Evolutionary conservation across 2,113 vertebrate species (phyloP), one percentile per base, ranked within the genome.

Genomic region (Dicentrarchus labrax): DNA sequence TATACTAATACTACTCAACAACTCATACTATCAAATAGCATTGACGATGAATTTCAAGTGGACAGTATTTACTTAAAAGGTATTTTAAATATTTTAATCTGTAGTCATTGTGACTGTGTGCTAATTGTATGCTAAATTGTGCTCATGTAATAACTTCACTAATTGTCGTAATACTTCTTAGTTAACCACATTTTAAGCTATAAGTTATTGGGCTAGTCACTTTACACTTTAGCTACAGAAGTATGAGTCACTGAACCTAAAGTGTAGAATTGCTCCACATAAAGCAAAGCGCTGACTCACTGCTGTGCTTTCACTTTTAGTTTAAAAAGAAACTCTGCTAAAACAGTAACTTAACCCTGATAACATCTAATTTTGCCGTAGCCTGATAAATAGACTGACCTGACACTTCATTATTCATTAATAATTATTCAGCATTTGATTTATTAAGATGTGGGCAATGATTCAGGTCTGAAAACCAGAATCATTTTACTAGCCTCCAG

Each of bases 261-360:
- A 78, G 39, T 80, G 51, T 68, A 76, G 51, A 56, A 70, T 69
- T 72, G 8, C 60, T 72, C 22, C 45, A 72, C 50, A 78, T 80
- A 73, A 48, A 54, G 36, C 51, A 78, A 87, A 76, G 38, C 36
- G 47, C 48, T 89, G 76, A 90, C 78, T 90, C 79, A 80, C 30
- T 45, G 50, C 48, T 80, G 47, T 48, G 41, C 53, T 74, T 50
- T 47, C n/a, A 76, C 57, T 80, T 82, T 64, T 65, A 59, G 8
- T 48, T 57, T 48, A 70, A 76, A 36, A 66, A 73, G 50, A 80
- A 78, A 41, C 45, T 53, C 51, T 60, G 24, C 24, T 67, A 41
- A 7, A 59, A 60, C 12, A 60, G 57, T 6, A 61, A 69, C 47
- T 50, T 59, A 51, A 86, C 45, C 43, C 22, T 67, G 70, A 74